Conservation (phyloP, 30 jellyfish, hydroid and myxozoan species). For the Hydra vulgaris region DNA sequence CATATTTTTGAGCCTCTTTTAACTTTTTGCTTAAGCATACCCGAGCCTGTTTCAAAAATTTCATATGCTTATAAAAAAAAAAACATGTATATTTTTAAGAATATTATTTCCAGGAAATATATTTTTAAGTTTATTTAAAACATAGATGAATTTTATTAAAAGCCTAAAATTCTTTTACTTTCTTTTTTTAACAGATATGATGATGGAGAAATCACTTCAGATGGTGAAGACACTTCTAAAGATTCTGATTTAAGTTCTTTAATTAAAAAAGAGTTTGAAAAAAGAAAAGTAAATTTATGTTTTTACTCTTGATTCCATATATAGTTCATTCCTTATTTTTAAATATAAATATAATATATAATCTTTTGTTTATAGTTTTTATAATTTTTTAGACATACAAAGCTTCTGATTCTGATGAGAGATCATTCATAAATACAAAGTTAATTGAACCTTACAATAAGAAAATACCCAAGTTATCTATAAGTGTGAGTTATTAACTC, state of each 20-base stretch:
- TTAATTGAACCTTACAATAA: conserved; percentile 19
- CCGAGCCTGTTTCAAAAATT: too few relatives aligned
- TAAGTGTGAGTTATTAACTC: conserved; percentile 18
- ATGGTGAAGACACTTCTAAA: conserved; percentile 28
- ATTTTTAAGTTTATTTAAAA: neutral
- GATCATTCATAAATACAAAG: conserved; percentile 22
- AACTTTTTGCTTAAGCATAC: too few relatives aligned
- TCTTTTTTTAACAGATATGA: conserved; percentile 14
- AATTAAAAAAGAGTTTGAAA: conserved; percentile 48
- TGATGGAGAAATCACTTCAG: conserved; percentile 26
- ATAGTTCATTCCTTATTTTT: too few relatives aligned
- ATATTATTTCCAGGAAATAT: too few relatives aligned
- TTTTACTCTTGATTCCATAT: neutral
- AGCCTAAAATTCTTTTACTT: neutral
- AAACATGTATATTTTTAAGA: too few relatives aligned
- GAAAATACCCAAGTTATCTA: conserved; percentile 16
- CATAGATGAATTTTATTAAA: neutral
- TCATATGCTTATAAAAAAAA: too few relatives aligned
- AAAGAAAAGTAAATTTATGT: conserved; percentile 43
- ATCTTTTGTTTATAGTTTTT: too few relatives aligned
- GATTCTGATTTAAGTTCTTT: conserved; percentile 42
- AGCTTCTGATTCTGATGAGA: too few relatives aligned
- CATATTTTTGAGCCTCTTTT: too few relatives aligned
- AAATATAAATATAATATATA: too few relatives aligned
- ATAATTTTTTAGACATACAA: too few relatives aligned